phyloP scores from a whole-genome alignment of 2,888 invertebrate genomes.

The Desoria tigrina region DNA sequence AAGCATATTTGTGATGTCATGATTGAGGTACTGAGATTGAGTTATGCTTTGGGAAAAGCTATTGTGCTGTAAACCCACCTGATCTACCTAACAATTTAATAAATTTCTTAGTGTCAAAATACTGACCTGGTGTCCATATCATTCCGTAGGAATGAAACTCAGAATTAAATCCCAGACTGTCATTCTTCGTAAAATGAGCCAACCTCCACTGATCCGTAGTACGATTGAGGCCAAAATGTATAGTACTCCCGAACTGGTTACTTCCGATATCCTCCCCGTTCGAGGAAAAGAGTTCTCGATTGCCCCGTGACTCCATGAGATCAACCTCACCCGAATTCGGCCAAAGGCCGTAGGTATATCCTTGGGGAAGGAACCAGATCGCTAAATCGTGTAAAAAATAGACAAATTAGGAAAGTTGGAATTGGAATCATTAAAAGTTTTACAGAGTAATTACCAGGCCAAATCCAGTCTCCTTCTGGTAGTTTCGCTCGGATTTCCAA shows the following conservation, averaged over 20 bases:
- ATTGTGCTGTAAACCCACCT: too few species aligned
- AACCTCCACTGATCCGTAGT: conserved; percentile 40
- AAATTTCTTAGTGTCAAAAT: neutral
- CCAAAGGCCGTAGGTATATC: conserved; percentile 35
- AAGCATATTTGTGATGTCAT: too few species aligned
- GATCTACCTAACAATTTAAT: too few species aligned
- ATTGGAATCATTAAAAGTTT: neutral
- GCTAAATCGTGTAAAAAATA: conserved; percentile 16
- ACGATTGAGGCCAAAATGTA: conserved; percentile 39
- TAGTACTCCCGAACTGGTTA: conserved; percentile 35
- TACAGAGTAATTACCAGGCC: conserved; percentile 31
- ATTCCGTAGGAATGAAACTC: conserved; percentile 37
- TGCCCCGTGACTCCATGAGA: conserved; percentile 37
- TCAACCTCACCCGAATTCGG: conserved; percentile 40
- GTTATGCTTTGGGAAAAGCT: too few species aligned
- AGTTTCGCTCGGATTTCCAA: conserved; percentile 38
- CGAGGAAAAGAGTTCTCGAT: conserved; percentile 23
- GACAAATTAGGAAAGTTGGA: neutral
- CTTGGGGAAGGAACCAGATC: conserved; percentile 40
- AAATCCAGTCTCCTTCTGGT: conserved; percentile 35
- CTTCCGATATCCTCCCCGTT: conserved; percentile 34
- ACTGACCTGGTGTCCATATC: conserved; percentile 41
- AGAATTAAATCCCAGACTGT: conserved; percentile 28
- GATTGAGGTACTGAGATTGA: too few species aligned
- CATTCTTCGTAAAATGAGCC: conserved; percentile 26